phyloP scores from a whole-genome alignment of 2,113 vertebrate species.

The Megaleporinus macrocephalus region DNA sequence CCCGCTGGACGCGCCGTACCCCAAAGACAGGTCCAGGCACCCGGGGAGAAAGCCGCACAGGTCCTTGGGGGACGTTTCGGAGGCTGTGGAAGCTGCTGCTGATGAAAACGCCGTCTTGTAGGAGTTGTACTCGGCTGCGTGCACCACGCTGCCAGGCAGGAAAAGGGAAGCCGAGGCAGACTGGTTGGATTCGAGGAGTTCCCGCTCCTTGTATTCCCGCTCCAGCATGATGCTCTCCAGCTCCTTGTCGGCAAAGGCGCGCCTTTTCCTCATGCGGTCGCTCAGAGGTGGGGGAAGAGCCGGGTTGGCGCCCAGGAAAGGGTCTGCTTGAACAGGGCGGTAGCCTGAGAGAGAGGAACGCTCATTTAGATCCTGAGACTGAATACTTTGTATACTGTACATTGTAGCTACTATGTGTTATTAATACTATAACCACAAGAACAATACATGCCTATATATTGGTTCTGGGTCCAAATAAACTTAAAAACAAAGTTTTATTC shows the following conservation, averaged over 20 bases:
- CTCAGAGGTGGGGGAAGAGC: conserved; percentile 91
- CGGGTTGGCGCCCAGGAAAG: conserved; percentile 83
- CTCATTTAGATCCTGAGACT: background rate
- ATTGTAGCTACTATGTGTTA: too few species aligned
- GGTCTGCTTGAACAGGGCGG: conserved; percentile 88
- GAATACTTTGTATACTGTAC: background rate
- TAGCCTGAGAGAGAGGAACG: conserved; percentile 82
- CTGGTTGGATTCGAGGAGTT: conserved; percentile 91
- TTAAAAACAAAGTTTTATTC: too few species aligned
- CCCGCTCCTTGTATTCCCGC: conserved; percentile 95
- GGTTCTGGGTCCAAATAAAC: background rate
- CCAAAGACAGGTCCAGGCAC: conserved; percentile 90
- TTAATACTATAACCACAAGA: too few species aligned
- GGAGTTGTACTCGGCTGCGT: conserved; percentile 86
- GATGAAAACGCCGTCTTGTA: conserved; percentile 87
- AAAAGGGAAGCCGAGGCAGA: conserved; percentile 80
- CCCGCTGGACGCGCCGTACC: conserved; percentile 84
- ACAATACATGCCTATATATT: background rate
- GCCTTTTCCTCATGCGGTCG: conserved; percentile 97
- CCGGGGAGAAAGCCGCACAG: conserved; percentile 85
- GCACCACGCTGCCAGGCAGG: conserved; percentile 83
- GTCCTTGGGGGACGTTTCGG: conserved; percentile 84
- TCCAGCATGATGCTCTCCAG: conserved; percentile 98
- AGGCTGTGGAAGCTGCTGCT: conserved; percentile 50
- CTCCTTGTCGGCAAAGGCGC: conserved; percentile 98